Conservation (phyloP, 2,113 vertebrate species). For the Eidolon helvum region DNA sequence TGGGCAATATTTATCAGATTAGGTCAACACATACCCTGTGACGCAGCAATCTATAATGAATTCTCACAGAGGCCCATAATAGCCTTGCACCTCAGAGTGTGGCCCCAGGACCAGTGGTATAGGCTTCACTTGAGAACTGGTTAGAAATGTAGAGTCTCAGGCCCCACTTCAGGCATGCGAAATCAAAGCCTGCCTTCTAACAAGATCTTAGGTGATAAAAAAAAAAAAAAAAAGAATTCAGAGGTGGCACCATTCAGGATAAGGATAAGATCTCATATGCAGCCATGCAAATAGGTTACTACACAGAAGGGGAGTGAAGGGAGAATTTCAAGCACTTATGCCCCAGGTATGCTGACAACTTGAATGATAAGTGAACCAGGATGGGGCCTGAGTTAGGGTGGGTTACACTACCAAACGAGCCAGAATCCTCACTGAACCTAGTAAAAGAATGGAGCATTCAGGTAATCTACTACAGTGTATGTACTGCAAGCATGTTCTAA, state of each 20-base stretch:
- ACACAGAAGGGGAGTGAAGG: too few species aligned
- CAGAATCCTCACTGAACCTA: rapidly evolving
- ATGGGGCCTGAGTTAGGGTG: neutral
- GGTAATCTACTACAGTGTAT: rapidly evolving
- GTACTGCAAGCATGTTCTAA: neutral
- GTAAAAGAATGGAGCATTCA: rapidly evolving
- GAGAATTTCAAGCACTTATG: neutral
- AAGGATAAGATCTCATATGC: rapidly evolving
- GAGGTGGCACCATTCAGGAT: neutral
- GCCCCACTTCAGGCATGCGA: neutral
- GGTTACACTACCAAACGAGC: neutral
- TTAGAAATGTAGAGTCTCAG: neutral
- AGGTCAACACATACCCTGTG: neutral
- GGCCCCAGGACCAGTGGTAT: neutral
- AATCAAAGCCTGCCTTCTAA: neutral
- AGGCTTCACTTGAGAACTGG: neutral
- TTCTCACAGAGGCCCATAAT: neutral
- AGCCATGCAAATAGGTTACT: neutral
- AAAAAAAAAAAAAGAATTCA: neutral
- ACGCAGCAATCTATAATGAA: neutral
- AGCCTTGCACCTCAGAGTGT: neutral
- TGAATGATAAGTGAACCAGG: neutral
- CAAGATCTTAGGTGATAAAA: neutral
- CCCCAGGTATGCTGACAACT: neutral
- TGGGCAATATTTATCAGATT: neutral